Conservation (phyloP, 2,797 vertebrate species). For the Smutsia temminckii region DNA sequence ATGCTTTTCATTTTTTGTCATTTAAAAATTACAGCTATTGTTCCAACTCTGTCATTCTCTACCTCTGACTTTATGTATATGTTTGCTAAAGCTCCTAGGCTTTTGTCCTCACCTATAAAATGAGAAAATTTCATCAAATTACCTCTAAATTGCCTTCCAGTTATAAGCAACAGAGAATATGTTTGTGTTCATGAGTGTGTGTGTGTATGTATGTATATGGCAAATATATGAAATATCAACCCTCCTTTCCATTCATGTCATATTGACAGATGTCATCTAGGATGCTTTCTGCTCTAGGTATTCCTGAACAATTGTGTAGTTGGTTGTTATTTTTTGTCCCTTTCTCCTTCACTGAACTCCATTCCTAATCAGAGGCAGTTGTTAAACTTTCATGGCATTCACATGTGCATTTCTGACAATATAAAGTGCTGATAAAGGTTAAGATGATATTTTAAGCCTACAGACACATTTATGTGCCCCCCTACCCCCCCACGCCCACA, state of each 20-base stretch:
- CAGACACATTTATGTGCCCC: not conserved
- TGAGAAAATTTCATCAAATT: not conserved
- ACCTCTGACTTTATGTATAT: not conserved
- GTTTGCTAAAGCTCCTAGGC: not conserved
- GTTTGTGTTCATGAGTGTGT: not conserved
- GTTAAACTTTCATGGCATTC: not conserved
- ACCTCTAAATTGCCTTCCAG: not conserved
- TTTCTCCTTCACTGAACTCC: not conserved
- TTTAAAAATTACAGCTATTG: not conserved
- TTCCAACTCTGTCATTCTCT: not conserved
- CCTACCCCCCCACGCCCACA: not conserved
- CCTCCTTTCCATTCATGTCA: not conserved
- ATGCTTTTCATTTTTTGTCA: not conserved
- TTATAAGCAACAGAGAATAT: not conserved
- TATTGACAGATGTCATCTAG: not conserved
- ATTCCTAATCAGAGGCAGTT: not conserved
- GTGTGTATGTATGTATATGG: not conserved
- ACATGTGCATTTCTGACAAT: not conserved
- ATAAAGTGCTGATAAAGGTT: not conserved
- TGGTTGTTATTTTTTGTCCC: not conserved
- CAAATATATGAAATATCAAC: not conserved
- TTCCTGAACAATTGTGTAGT: not conserved
- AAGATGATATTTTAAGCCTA: not conserved
- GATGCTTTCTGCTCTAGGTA: not conserved
- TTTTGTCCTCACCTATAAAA: not conserved